Evolutionary conservation across 1,140 invertebrate genomes (phyloP).

Genomic region (Caenorhabditis remanei): DNA sequence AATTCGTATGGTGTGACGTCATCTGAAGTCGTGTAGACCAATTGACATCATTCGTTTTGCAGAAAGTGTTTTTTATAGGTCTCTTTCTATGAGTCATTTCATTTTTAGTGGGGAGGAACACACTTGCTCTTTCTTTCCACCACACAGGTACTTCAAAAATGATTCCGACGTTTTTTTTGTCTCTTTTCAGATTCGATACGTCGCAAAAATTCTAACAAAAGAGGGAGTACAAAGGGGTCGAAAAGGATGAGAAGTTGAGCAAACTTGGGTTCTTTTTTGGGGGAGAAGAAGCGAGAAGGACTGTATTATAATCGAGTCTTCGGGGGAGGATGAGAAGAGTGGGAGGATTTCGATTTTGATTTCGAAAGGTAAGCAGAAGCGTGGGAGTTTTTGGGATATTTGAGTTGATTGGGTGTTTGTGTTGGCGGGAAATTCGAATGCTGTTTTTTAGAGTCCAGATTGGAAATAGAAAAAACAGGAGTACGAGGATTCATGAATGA

Average conservation of each 20-base stretch:
- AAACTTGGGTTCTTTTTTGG: neutral
- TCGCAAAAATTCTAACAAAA: neutral
- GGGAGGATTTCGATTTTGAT: no score
- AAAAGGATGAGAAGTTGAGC: conserved; percentile 37
- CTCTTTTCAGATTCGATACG: neutral
- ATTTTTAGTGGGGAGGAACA: neutral
- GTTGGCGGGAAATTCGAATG: no score
- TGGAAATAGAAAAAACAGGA: no score
- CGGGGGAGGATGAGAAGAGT: no score
- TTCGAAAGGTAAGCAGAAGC: no score
- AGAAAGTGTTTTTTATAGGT: neutral
- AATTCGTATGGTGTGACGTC: conserved; percentile 11
- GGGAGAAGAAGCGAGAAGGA: neutral
- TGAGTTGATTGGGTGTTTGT: no score
- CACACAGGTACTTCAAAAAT: neutral
- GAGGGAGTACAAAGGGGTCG: neutral
- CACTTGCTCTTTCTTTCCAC: neutral
- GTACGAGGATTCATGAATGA: no score
- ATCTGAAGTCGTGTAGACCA: neutral
- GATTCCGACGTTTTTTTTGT: neutral
- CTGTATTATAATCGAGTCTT: no score
- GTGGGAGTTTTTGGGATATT: no score
- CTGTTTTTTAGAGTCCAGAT: no score
- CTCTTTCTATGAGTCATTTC: neutral
- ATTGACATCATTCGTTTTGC: conserved; percentile 29